Conservation (phyloP, 2,888 invertebrate genomes). For the Nomada hirtipes region DNA sequence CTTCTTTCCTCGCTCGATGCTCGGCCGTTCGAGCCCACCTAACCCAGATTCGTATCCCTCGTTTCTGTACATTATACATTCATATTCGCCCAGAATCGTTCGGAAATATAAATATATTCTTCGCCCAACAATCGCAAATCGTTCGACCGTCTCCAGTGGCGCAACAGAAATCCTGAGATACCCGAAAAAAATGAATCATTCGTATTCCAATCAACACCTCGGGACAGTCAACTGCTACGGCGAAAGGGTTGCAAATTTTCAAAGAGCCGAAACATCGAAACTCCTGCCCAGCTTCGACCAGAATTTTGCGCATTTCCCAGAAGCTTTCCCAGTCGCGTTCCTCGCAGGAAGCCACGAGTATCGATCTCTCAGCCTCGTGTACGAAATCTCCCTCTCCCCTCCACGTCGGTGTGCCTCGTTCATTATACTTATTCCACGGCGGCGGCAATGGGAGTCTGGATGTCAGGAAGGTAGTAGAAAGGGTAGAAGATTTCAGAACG, state of each 20-base stretch:
- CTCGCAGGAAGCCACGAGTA: constrained; percentile 50
- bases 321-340: constrained; percentile 36
- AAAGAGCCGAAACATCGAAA: no score
- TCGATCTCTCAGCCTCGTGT: constrained; percentile 59
- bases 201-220: no score
- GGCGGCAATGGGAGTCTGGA: neutral
- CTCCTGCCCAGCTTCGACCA: neutral
- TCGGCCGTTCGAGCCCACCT: constrained; percentile 18
- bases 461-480: constrained; percentile 28
- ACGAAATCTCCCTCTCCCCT: constrained; percentile 50
- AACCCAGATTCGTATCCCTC: constrained; percentile 20
- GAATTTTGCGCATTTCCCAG: constrained; percentile 42
- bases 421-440: constrained; percentile 46
- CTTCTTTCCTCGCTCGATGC: neutral
- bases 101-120: neutral
- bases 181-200: no score
- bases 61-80: neutral
- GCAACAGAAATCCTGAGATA: no score
- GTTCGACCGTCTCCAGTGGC: no score
- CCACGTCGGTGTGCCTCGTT: constrained; percentile 33
- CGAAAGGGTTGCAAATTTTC: no score
- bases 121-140: no score
- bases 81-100: neutral
- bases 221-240: no score
- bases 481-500: constrained; percentile 33